Percentiles rank a stretch among this genome's conserved stretches.
Conservation (phyloP, 64 coral and sea anemone species). For the Stylophora pistillata region DNA sequence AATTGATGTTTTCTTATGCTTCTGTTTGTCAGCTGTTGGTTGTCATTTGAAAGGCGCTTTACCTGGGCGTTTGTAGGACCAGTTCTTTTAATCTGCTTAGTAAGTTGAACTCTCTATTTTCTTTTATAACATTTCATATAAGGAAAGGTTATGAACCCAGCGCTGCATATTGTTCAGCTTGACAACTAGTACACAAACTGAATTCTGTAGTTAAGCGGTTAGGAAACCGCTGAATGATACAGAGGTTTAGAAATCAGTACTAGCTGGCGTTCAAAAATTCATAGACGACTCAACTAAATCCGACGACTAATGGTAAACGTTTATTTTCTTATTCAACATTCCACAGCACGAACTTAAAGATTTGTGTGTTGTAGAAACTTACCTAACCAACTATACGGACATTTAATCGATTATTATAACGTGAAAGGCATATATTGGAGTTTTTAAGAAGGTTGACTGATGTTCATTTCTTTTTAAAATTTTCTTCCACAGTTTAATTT, state of each 20-base stretch:
- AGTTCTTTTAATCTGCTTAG: constrained; percentile 65
- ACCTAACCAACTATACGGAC: too few relatives aligned
- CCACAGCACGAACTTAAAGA: too few relatives aligned
- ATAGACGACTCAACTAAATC: not conserved
- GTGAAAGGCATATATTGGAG: not conserved
- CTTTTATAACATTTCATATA: not conserved
- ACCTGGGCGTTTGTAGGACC: constrained; percentile 85
- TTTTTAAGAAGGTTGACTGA: not conserved
- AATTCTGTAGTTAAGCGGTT: too few relatives aligned
- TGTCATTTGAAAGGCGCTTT: constrained; percentile 61
- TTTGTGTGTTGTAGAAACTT: too few relatives aligned
- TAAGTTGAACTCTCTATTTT: constrained; percentile 11
- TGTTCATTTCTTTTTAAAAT: not conserved
- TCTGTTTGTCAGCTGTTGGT: constrained; percentile 70
- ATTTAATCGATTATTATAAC: too few relatives aligned
- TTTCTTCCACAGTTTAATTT: constrained; percentile 75
- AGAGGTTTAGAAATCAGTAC: too few relatives aligned
- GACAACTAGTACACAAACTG: too few relatives aligned
- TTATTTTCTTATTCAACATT: not conserved
- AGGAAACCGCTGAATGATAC: too few relatives aligned
- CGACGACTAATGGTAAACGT: not conserved
- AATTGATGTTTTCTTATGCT: not conserved
- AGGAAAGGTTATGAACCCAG: not conserved
- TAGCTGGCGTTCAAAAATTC: too few relatives aligned
- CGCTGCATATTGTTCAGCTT: too few relatives aligned